These are phyloP conservation scores for Zaprionus obscuricornis DNA, from an alignment of 2,888 invertebrate genomes.

Conservation along the genomic window DNA sequence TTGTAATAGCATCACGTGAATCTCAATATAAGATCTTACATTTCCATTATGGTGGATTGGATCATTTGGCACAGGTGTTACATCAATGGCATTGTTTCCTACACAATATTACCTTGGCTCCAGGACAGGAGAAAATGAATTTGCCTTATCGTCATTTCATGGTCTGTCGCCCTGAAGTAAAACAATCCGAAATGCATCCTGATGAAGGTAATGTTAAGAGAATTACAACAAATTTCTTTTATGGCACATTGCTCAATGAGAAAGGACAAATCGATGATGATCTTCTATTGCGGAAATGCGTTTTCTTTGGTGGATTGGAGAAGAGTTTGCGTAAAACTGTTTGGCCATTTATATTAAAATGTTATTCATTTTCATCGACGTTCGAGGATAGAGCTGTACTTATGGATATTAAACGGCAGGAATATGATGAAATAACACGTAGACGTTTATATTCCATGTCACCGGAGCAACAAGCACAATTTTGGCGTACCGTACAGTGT, in stretches of 20 bases:
- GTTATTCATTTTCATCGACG: constrained; percentile 96
- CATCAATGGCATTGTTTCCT: constrained; percentile 97
- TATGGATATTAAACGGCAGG: constrained; percentile 90
- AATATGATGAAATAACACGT: constrained; percentile 90
- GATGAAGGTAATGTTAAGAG: constrained; percentile 95
- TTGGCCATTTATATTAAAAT: constrained; percentile 97
- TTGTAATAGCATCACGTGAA: constrained; percentile 97
- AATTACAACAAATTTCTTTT: constrained; percentile 93
- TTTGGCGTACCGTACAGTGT: constrained; percentile 94
- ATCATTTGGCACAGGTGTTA: constrained; percentile 94
- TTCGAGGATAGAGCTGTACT: constrained; percentile 95
- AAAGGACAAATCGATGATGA: constrained; percentile 96
- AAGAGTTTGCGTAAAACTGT: constrained; percentile 93
- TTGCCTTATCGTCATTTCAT: constrained; percentile 93
- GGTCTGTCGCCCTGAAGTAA: constrained; percentile 95
- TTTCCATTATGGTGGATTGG: constrained; percentile 97
- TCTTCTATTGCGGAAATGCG: constrained; percentile 92
- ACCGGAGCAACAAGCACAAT: constrained; percentile 90
- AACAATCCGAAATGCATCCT: constrained; percentile 94
- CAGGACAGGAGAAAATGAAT: constrained; percentile 89
- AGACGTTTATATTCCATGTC: constrained; percentile 88
- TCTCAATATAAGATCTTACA: constrained; percentile 98
- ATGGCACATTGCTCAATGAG: constrained; percentile 90
- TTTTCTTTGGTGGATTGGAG: constrained; percentile 97
- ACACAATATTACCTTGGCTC: constrained; percentile 88